Percentiles rank a stretch among this genome's conserved stretches.
These are phyloP conservation scores for Ichneumon xanthorius DNA, from an alignment of 2,888 invertebrate genomes.

Conservation along the genomic window DNA sequence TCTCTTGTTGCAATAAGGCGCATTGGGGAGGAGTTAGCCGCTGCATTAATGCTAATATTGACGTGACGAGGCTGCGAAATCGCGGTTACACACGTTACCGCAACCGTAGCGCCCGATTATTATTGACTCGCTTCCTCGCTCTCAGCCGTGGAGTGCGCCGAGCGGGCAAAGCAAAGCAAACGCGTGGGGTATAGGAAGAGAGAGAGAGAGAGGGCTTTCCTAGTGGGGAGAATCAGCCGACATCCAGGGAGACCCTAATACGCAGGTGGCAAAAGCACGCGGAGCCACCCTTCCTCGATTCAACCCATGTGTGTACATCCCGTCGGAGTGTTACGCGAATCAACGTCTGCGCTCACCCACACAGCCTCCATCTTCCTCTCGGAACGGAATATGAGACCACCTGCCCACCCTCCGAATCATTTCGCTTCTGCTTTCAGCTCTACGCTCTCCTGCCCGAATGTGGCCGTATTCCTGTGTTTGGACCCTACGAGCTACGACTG, in stretches of 20 bases:
- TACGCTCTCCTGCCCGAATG: slow-evolving; percentile 18
- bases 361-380: slow-evolving; percentile 6
- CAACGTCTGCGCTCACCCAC: slow-evolving; percentile 45
- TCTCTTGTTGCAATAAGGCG: slow-evolving; percentile 34
- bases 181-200: slow-evolving; percentile 21
- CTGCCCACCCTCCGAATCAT: slow-evolving; percentile 67
- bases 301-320: slow-evolving; percentile 19
- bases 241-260: slow-evolving; percentile 48
- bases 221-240: slow-evolving; percentile 19
- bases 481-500: slow-evolving; percentile 18
- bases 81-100: slow-evolving; percentile 53
- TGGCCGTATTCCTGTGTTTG: slow-evolving; percentile 37
- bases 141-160: slow-evolving; percentile 37
- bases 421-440: slow-evolving; percentile 36
- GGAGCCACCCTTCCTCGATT: slow-evolving; percentile 43
- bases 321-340: slow-evolving; percentile 42
- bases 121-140: slow-evolving; percentile 49
- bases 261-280: slow-evolving; percentile 64
- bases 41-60: slow-evolving; percentile 58
- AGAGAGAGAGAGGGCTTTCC: slow-evolving; percentile 6
- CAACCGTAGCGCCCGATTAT: slow-evolving; percentile 52
- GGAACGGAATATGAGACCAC: slow-evolving; percentile 75
- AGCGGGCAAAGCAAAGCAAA: slow-evolving; percentile 58
- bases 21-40: background rate
- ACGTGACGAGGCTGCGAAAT: slow-evolving; percentile 49